Base-by-base conservation (phyloP, 2,797 vertebrate genomes). In the Botia kubotai region DNA sequence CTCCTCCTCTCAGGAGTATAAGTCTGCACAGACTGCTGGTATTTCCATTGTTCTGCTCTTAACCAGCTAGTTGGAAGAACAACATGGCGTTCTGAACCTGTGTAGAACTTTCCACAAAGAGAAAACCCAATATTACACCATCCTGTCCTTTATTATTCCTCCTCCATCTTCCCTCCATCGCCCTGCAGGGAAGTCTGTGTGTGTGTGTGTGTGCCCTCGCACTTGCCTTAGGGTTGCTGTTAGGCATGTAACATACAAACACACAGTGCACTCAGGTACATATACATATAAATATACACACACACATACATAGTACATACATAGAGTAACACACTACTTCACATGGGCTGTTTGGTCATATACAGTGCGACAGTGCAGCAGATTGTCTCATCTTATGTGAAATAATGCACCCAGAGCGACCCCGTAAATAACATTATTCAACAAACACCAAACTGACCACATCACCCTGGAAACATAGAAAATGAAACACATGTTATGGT, bases 191-290 rank as follows among this genome's bases (percentile, higher is more conserved):
- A 67, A 74, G 23, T 10, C 2, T 46, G 50, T 58, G 43, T 87
- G 95, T 96, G 88, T 96, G 96, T 94, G 16, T 87, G 96, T 97
- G 36, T 52, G 43, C 16, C 75, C 17, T 23, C 46, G 75, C 53
- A 69, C 58, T 68, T 75, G 71, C 65, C 71, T 43, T 5, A 29
- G 17, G 72, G 55, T 75, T 63, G 65, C 58, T 53, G n/a, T 46
- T 58, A 43, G 68, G 17, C 72, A 81, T 26, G 29, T 71, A 74
- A 71, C 68, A 50, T n/a, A 19, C 39, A 43, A 57, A 50, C 52
- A 72, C 29, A 57, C 58, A 67, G 33, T 74, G 71, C 71, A 74
- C 70, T 55, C 17, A 55, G 55, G 26, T 57, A 36, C 39, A 29
- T 70, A 53, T 7, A 29, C 36, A 78, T 23, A 53, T 6, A 23